Conservation (phyloP, 1,140 invertebrate genomes). For the Drosophila parvula region DNA sequence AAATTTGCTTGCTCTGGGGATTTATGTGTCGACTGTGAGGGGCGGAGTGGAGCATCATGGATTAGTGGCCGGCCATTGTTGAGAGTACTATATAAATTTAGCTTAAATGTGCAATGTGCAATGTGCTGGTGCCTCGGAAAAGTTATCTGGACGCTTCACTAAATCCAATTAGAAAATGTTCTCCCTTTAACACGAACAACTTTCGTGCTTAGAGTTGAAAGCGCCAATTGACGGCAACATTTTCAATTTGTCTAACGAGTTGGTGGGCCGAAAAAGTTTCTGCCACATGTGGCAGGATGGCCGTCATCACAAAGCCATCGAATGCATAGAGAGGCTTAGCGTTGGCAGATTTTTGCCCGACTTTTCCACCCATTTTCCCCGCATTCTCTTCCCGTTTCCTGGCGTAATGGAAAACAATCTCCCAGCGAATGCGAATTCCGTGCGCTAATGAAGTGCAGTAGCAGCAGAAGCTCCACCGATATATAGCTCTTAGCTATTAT, state of each 20-base stretch:
- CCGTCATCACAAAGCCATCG: constrained; percentile 77
- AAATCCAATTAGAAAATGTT: constrained; percentile 39
- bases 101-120: constrained; percentile 17
- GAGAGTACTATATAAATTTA: constrained; percentile 10
- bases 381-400: constrained; percentile 6
- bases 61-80: constrained; percentile 22
- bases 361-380: background rate
- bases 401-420: constrained; percentile 70
- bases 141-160: constrained; percentile 4
- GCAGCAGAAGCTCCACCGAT: constrained; percentile 10
- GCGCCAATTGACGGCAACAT: constrained; percentile 76
- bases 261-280: constrained; percentile 62
- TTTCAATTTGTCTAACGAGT: constrained; percentile 81
- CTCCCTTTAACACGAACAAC: constrained; percentile 44
- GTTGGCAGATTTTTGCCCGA: constrained; percentile 22
- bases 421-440: constrained; percentile 57
- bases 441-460: constrained; percentile 70
- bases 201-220: constrained; percentile 50
- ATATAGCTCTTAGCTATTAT: constrained; percentile 37
- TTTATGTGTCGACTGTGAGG: constrained; percentile 15
- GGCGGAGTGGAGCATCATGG: background rate
- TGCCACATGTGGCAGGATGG: constrained; percentile 53
- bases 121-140: constrained; percentile 3
- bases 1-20: constrained; percentile 42
- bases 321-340: constrained; percentile 81